These are phyloP conservation scores for Xylophagus ater DNA, from an alignment of 2,888 invertebrate genomes.

Conservation along the genomic window DNA sequence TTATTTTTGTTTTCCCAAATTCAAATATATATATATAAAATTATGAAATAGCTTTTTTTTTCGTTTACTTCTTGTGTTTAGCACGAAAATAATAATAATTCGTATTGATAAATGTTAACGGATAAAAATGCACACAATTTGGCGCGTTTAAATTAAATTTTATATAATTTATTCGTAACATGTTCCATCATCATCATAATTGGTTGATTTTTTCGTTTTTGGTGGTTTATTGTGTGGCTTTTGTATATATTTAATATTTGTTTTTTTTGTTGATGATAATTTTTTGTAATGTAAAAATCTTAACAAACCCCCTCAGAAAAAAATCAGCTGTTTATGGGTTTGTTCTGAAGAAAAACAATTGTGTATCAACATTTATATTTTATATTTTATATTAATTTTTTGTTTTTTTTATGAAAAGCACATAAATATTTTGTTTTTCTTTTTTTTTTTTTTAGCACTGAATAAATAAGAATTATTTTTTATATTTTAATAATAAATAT, in stretches of 20 bases:
- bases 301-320: too few species aligned
- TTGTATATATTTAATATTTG: background rate
- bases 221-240: background rate
- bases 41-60: too few species aligned
- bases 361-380: conserved; percentile 11
- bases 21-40: too few species aligned
- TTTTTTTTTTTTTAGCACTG: too few species aligned
- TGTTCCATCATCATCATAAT: conserved; percentile 20
- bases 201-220: background rate
- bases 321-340: too few species aligned
- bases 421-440: too few species aligned
- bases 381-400: too few species aligned
- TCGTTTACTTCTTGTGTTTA: conserved; percentile 20
- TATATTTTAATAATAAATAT: too few species aligned
- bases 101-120: conserved; percentile 13
- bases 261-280: background rate
- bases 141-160: conserved; percentile 22
- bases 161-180: conserved; percentile 18
- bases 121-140: conserved; percentile 18
- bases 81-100: conserved; percentile 22
- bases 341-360: too few species aligned
- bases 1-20: too few species aligned
- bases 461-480: too few species aligned
- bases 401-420: too few species aligned
- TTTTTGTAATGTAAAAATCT: background rate